phyloP scores from a whole-genome alignment of 2,113 vertebrate genomes.

The Phrynocephalus versicolor region DNA sequence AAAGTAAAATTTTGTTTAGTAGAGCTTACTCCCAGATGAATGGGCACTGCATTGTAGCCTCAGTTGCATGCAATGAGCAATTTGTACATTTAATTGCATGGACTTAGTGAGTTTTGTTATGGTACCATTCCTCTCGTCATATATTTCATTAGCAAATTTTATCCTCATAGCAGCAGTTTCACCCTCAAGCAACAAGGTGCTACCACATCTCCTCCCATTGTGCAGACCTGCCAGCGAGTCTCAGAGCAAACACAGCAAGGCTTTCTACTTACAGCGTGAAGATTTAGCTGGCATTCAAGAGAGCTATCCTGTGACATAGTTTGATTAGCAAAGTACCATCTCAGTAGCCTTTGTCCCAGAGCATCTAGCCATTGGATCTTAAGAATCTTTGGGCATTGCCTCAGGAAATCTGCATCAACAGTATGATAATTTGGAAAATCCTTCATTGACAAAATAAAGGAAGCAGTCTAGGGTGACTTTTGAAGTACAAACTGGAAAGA shows the following conservation, averaged over 20 bases:
- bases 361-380: constrained; percentile 2
- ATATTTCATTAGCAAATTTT: accelerated
- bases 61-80: neutral
- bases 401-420: constrained; percentile 17
- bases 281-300: neutral
- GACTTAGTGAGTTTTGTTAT: neutral
- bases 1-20: neutral
- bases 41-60: neutral
- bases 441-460: neutral
- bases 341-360: constrained; percentile 11
- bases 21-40: neutral
- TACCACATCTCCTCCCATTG: neutral
- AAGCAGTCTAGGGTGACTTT: neutral
- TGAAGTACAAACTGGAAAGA: neutral
- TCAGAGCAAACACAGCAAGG: neutral
- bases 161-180: neutral
- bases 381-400: neutral
- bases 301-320: neutral
- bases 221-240: accelerated
- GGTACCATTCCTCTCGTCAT: neutral
- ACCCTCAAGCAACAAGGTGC: neutral
- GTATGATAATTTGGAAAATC: neutral
- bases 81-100: neutral
- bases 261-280: neutral
- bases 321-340: neutral